phyloP scores from a whole-genome alignment of 2,888 invertebrate genomes.

The Nezara viridula region DNA sequence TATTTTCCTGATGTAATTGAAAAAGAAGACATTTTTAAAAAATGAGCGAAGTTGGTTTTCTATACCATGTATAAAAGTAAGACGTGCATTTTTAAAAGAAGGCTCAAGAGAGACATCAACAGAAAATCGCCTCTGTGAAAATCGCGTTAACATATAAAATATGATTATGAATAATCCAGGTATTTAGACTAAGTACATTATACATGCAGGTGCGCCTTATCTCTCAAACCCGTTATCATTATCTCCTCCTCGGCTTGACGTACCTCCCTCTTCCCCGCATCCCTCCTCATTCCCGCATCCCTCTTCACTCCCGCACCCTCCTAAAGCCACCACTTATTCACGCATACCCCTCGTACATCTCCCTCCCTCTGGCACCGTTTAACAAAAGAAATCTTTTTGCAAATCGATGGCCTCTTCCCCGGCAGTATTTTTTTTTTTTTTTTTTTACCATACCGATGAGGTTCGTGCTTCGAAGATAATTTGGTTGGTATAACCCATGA shows the following conservation, averaged over 20 bases:
- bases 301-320: neutral
- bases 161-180: constrained; percentile 38
- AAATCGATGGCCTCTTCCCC: neutral
- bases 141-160: neutral
- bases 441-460: neutral
- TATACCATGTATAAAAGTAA: neutral
- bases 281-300: neutral
- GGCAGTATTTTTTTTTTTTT: neutral
- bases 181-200: constrained; percentile 11
- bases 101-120: neutral
- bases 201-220: constrained; percentile 18
- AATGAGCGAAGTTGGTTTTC: no score
- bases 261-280: neutral
- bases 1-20: no score
- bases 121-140: neutral
- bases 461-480: neutral
- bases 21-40: no score
- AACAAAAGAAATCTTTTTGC: neutral
- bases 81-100: neutral
- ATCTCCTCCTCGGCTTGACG: neutral
- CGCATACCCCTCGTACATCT: neutral
- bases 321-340: neutral
- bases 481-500: neutral
- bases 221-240: neutral
- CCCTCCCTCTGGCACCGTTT: neutral